phyloP scores from a whole-genome alignment of 2,888 invertebrate genomes.

The Linnaemya tessellans region DNA sequence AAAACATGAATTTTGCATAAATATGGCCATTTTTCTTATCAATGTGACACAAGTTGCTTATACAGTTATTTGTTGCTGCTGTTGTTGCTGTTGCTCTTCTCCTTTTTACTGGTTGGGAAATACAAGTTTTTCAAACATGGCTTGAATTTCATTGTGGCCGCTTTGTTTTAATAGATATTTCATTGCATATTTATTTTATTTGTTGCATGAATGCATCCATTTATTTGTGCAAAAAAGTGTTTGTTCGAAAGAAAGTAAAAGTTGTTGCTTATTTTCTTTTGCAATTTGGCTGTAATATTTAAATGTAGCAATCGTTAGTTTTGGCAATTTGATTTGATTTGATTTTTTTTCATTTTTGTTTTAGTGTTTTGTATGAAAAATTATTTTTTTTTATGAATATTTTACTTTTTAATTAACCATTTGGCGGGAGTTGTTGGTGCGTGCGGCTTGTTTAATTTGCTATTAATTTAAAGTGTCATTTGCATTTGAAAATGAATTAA shows the following conservation, averaged over 20 bases:
- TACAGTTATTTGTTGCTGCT: not conserved
- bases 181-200: slow-evolving; percentile 20
- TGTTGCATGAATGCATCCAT: slow-evolving; percentile 33
- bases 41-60: not conserved
- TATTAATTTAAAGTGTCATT: slow-evolving; percentile 40
- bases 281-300: slow-evolving; percentile 37
- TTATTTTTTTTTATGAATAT: not conserved
- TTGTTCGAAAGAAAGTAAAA: slow-evolving; percentile 63
- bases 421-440: slow-evolving; percentile 45
- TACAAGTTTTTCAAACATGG: slow-evolving; percentile 58
- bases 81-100: slow-evolving; percentile 16
- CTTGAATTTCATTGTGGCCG: slow-evolving; percentile 49
- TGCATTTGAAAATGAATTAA: slow-evolving; percentile 13
- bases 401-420: not conserved
- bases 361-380: not conserved
- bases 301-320: slow-evolving; percentile 27
- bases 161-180: slow-evolving; percentile 23
- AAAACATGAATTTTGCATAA: not conserved
- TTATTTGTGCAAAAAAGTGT: slow-evolving; percentile 1
- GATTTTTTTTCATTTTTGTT: not conserved
- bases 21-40: not conserved
- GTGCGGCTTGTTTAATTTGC: not conserved
- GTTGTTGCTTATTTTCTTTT: slow-evolving; percentile 52
- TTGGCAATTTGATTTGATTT: slow-evolving; percentile 14
- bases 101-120: slow-evolving; percentile 14